Base-by-base conservation (phyloP, 2,888 invertebrate species). In the Clivina fossor region DNA sequence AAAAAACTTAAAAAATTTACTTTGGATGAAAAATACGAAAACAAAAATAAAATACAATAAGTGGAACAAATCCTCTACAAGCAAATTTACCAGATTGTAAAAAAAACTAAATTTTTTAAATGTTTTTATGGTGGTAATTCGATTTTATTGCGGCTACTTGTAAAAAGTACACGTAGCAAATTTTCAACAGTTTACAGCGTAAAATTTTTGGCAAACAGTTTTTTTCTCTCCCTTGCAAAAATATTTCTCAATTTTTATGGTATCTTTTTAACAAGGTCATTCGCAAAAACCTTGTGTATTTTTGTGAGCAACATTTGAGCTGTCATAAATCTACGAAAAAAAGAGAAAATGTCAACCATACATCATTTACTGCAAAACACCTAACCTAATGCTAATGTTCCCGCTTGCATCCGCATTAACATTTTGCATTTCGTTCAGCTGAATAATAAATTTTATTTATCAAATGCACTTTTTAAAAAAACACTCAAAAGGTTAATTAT, bases 191-290 rank as follows among this genome's bases (percentile, higher is more conserved):
- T n/a, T n/a, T n/a, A n/a, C 19, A 5, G 44, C 19, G 44, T 44
- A 51, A 51, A 51, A 24, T 43, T 43, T 40, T 51, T 43, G 41
- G 51, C 33, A 22, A 13, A 16, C 24, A n/a, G n/a, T n/a, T 24
- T 33, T 37, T 51, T 44, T 33, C 22, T 47, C 32, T 41, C 41
- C 37, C 44, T n/a, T 35, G 53, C 28, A 44, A 50, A 44, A 35
- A 53, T n/a, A n/a, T n/a, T n/a, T n/a, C n/a, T n/a, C n/a, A n/a
- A n/a, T 53, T 40, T 50, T 50, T 50, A 50, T 50, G 50, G 50
- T 20, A 28, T 50, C 32, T 50, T 53, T 53, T 53, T 53, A 33
- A 38, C 53, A 53, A 53, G 53, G 53, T 53, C 44, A 44, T 41
- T 20, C 11, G 9, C 15, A 37, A 35, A 28, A 53, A 44, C 53